Base-by-base conservation (phyloP, 2,113 vertebrate genomes). In the Pelecanus crispus region DNA sequence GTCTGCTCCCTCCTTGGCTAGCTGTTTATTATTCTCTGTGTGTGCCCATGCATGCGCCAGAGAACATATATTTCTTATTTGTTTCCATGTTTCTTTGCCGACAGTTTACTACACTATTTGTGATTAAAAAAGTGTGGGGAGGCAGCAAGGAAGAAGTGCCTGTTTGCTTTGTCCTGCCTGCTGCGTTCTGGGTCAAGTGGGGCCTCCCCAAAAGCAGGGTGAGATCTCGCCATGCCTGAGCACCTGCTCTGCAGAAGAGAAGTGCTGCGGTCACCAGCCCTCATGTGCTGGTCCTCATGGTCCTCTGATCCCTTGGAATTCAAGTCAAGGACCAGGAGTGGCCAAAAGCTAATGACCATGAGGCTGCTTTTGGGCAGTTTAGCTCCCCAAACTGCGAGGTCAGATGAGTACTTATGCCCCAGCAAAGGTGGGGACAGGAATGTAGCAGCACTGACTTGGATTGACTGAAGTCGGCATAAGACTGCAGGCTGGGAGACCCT, bases 271-370 rank as follows among this genome's bases (percentile, higher is more conserved):
- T 31, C 53, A 75, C 45, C 24, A 82, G 88, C 24, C 29, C 38
- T 24, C 0, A 0, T 1, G 3, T 0, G 3, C 42, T 58, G 32
- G 12, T 49, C 44, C 22, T 86, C 13, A 9, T 2, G 12, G 72
- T 74, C 20, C 56, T 65, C 56, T 56, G 44, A 52, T 44, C 25
- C 9, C 17, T 44, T 61, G 31, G 38, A 90, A 81, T 29, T 44
- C 45, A 91, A 83, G 36, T 15, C 38, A 75, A 56, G 29, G 49
- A 58, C 7, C 17, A 90, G 29, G 11, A 90, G 11, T 1, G 47
- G 42, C 28, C 88, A 94, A 95, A 81, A 62, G 38, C 45, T 56
- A 92, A 32, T 1, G 9, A 84, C 9, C 3, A 2, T 19, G 49
- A 82, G 29, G 29, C 28, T 71, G 68, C 15, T 87, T 88, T 85